Percentiles rank a stretch among this genome's conserved stretches.
Conservation (phyloP, 2,113 vertebrate species). For the Alethe castanea region DNA sequence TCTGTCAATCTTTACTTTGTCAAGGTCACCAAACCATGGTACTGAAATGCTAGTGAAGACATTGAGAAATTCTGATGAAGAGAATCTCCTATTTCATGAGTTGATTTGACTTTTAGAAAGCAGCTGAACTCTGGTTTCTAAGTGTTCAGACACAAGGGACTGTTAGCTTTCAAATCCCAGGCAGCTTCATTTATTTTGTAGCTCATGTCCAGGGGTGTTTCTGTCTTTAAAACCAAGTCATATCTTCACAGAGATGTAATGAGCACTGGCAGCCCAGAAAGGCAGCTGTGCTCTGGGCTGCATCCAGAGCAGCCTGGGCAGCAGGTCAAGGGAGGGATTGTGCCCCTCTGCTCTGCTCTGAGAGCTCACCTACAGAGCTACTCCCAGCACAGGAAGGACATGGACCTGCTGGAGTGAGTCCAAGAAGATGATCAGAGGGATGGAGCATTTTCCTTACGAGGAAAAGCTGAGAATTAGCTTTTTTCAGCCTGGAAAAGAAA, state of each 20-base stretch:
- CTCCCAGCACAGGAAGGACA: background rate
- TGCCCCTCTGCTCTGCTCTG: background rate
- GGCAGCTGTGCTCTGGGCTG: background rate
- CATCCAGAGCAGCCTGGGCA: background rate
- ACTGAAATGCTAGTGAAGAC: background rate
- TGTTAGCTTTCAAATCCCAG: background rate
- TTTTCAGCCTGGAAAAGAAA: background rate
- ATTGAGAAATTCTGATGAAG: background rate
- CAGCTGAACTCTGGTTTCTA: background rate
- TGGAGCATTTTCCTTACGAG: background rate
- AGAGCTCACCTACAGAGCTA: background rate
- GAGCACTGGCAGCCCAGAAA: background rate
- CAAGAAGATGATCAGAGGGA: background rate
- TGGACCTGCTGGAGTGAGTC: background rate
- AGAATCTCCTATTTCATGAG: background rate
- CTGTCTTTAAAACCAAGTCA: background rate
- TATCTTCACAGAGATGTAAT: background rate
- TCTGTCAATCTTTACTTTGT: background rate
- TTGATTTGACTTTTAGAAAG: background rate
- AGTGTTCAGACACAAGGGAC: background rate
- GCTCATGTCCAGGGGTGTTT: background rate
- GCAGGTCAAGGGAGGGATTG: rapidly evolving
- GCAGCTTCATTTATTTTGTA: background rate
- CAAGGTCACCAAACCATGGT: background rate
- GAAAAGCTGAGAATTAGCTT: background rate